Evolutionary conservation across 2,113 vertebrate genomes (phyloP).

Genomic region (Ceratotherium simum): DNA sequence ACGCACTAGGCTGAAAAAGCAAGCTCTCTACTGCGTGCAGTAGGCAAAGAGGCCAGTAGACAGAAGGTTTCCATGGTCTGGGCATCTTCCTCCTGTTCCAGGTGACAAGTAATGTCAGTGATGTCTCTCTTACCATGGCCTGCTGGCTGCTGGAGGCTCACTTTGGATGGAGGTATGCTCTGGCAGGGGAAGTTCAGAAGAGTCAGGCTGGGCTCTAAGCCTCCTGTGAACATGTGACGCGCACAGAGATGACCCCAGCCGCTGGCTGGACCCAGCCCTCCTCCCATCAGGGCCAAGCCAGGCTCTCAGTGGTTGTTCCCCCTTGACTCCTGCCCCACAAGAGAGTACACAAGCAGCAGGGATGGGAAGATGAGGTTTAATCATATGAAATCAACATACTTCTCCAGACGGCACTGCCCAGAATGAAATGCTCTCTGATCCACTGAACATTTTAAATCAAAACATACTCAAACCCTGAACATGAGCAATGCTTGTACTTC

Average conservation of each 20-base stretch:
- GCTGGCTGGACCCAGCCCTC: neutral
- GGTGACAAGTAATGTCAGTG: neutral
- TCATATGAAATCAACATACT: neutral
- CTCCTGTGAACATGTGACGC: rapidly evolving
- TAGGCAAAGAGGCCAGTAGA: neutral
- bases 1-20: neutral
- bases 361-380: neutral
- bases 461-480: conserved; percentile 27
- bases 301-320: neutral
- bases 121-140: too few species aligned
- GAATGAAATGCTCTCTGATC: neutral
- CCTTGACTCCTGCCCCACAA: rapidly evolving
- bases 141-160: neutral
- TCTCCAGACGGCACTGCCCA: neutral
- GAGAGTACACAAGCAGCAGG: rapidly evolving
- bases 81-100: neutral
- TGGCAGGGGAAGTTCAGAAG: neutral
- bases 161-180: neutral
- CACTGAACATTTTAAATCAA: neutral
- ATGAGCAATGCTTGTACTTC: neutral
- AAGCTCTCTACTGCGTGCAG: neutral
- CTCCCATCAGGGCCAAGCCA: neutral
- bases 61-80: neutral
- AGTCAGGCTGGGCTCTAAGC: neutral
- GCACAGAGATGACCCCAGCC: rapidly evolving